phyloP scores from a whole-genome alignment of 2,888 invertebrate genomes.

The Parelbella ahira region DNA sequence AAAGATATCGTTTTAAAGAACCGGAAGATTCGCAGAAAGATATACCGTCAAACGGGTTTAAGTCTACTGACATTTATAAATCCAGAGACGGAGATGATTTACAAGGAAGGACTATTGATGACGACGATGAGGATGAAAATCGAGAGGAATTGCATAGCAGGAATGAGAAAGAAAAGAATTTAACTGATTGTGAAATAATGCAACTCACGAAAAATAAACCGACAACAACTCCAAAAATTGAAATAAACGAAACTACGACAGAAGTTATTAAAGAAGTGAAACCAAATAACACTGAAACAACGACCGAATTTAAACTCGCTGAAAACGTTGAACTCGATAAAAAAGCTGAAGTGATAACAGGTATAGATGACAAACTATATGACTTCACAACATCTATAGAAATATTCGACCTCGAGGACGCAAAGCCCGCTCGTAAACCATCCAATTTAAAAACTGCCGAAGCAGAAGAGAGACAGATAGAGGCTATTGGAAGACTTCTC shows the following conservation, averaged over 20 bases:
- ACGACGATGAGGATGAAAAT: conserved; percentile 34
- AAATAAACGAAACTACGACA: conserved; percentile 31
- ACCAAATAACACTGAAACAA: conserved; percentile 29
- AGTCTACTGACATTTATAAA: conserved; percentile 15
- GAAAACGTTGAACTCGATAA: conserved; percentile 37
- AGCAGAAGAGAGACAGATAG: conserved; percentile 74
- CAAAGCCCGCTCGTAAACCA: conserved; percentile 52
- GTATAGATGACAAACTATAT: conserved; percentile 67
- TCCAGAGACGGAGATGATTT: conserved; percentile 24
- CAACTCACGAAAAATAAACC: conserved; percentile 24
- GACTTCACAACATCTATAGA: conserved; percentile 67
- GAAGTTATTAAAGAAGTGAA: conserved; percentile 26
- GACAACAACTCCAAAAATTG: conserved; percentile 31
- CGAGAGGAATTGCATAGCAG: conserved; percentile 39
- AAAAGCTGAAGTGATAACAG: conserved; percentile 51
- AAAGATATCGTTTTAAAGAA: conserved; percentile 22
- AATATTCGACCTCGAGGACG: conserved; percentile 67
- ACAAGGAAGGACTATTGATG: conserved; percentile 32
- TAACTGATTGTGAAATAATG: conserved; percentile 34
- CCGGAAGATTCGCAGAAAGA: background rate
- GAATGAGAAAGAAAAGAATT: conserved; percentile 55
- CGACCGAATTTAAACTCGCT: conserved; percentile 25
- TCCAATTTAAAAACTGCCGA: conserved; percentile 63
- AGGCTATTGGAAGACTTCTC: conserved; percentile 69
- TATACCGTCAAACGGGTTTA: conserved; percentile 2